Evolutionary conservation across 2,113 vertebrate genomes (phyloP).

Genomic region (Chiloscyllium plagiosum): DNA sequence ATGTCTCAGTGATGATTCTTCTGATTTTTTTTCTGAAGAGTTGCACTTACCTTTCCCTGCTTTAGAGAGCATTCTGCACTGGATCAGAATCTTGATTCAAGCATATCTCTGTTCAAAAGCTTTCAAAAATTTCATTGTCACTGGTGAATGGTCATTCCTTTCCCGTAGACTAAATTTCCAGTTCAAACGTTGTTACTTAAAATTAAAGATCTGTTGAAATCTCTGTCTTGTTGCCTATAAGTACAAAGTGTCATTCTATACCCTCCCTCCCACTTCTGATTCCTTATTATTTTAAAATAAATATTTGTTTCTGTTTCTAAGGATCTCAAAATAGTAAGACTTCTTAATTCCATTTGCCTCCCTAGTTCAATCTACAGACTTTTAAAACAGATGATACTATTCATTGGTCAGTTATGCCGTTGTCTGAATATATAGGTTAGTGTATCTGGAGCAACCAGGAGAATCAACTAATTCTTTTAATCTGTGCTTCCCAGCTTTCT

Average conservation of each 20-base stretch:
- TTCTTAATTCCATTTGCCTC: not conserved
- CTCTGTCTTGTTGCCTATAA: not conserved
- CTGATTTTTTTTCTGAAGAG: not conserved
- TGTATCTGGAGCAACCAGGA: not conserved
- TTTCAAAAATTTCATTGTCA: not conserved
- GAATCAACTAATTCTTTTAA: not conserved
- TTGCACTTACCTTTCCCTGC: no score
- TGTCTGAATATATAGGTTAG: not conserved
- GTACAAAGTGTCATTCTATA: not conserved
- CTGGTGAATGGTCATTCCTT: not conserved
- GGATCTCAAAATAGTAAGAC: not conserved
- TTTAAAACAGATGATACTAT: not conserved
- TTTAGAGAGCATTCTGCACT: not conserved
- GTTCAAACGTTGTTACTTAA: not conserved
- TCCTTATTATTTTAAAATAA: not conserved
- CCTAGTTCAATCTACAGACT: not conserved
- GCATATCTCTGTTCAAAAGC: not conserved
- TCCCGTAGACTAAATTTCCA: not conserved
- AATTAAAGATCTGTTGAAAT: not conserved
- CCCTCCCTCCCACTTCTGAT: not conserved
- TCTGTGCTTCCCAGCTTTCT: not conserved
- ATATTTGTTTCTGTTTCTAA: not conserved
- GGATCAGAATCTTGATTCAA: not conserved
- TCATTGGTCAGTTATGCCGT: not conserved
- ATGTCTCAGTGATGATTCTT: not conserved